Conservation (phyloP, 2,113 vertebrate genomes). For the Nothocercus nigrocapillus region DNA sequence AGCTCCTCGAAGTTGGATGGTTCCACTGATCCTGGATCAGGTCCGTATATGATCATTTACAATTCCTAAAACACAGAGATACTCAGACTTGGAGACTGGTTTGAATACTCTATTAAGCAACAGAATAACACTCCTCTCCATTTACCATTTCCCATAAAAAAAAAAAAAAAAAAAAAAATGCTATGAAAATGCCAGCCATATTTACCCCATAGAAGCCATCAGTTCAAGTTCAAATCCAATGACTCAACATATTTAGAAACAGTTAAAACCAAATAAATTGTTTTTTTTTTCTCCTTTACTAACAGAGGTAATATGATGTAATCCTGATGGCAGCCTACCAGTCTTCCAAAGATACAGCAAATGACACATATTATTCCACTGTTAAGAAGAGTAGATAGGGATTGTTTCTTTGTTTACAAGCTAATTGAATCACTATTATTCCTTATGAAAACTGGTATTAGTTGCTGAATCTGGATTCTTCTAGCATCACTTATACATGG, state of each 20-base stretch:
- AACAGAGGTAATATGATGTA: conserved; percentile 23
- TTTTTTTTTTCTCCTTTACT: not conserved
- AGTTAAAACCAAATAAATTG: not conserved
- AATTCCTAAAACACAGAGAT: not conserved
- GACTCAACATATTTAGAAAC: not conserved
- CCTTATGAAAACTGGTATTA: not conserved
- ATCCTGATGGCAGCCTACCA: not conserved
- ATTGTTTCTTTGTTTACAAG: not conserved
- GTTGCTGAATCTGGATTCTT: not conserved
- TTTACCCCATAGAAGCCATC: not conserved
- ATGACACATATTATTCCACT: conserved; percentile 21
- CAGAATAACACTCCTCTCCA: not conserved
- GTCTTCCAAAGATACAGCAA: conserved; percentile 4
- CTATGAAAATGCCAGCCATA: not conserved
- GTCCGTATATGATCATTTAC: not conserved
- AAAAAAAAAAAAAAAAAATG: not conserved
- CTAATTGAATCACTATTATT: not conserved
- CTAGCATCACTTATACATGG: not conserved
- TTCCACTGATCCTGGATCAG: not conserved
- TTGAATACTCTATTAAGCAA: not conserved
- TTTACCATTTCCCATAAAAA: accelerated
- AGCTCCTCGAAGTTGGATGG: not conserved
- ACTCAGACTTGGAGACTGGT: not conserved
- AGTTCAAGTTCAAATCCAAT: not conserved
- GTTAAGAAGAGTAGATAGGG: conserved; percentile 9